Base-by-base conservation (phyloP, 2,888 invertebrate species). In the Byasa hedistus region DNA sequence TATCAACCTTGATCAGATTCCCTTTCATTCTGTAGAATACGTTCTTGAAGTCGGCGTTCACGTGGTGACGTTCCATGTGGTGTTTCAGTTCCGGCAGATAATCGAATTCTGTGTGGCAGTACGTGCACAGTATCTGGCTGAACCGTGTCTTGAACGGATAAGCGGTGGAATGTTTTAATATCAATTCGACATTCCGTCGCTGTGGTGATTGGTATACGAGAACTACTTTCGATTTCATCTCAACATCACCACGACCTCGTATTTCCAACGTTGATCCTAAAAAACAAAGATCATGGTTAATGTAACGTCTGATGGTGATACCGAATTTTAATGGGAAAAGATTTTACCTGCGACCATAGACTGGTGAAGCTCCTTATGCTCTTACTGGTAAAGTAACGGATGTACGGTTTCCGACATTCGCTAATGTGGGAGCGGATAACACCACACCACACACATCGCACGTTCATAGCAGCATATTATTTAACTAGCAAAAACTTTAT, bases 211-310 rank as follows among this genome's bases (percentile, higher is more conserved):
- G 88, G 82, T 83, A 85, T 70, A 89, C 84, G 78, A 89, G 86
- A 72, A 89, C 79, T 72, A 91, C 85, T 88, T 87, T 90, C 86
- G 85, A 85, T 86, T 84, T 86, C 78, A 72, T 81, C 73, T 83
- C 84, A 80, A 74, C 81, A 73, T 85, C 81, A 80, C 74, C 85
- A 86, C 83, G 84, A 75, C 87, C 83, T 74, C 82, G 83, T 76
- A 87, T 84, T 85, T 86, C 87, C 89, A 87, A 85, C 80, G 82
- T 84, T 81, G 82, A 77, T 79, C 91, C 91, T 91, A 91, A 87
- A 91, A 91, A 89, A 7, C 19, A 51, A 51, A 51, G 83, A 89
- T 12, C 39, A 39, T 12, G 39, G 15, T 39, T 39, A 39, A 39
- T 39, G 12, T 15, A 15, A 39, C 15, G 15, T 1, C 39, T 39